Evolutionary conservation across 2,888 invertebrate species (phyloP).

Genomic region (Agrilus mali): DNA sequence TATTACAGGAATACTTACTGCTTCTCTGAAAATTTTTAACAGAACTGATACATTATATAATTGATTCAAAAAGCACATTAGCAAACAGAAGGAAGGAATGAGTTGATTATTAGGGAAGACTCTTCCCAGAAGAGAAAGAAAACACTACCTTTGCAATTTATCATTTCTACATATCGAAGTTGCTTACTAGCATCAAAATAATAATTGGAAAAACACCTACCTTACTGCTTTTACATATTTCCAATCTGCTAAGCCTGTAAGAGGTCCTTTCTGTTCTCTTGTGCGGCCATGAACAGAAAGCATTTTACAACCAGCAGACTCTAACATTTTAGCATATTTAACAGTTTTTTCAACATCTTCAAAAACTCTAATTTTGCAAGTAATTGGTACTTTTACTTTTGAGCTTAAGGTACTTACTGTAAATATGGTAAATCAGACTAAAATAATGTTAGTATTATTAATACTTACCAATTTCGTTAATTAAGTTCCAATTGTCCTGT

Average conservation of each 20-base stretch:
- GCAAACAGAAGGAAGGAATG: no score
- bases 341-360: slow-evolving; percentile 75
- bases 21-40: slow-evolving; percentile 45
- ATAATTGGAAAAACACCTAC: slow-evolving; percentile 32
- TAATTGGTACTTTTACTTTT: slow-evolving; percentile 75
- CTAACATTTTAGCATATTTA: slow-evolving; percentile 86
- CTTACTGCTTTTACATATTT: slow-evolving; percentile 81
- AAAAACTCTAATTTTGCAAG: slow-evolving; percentile 92
- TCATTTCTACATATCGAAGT: no score
- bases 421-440: slow-evolving; percentile 22
- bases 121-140: no score
- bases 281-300: slow-evolving; percentile 94
- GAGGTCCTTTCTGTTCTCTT: slow-evolving; percentile 88
- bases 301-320: slow-evolving; percentile 81
- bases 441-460: background rate
- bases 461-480: slow-evolving; percentile 63
- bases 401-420: slow-evolving; percentile 57
- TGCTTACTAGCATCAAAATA: no score
- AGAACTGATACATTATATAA: background rate
- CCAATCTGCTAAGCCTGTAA: slow-evolving; percentile 94
- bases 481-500: slow-evolving; percentile 88
- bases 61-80: background rate
- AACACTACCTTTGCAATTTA: no score
- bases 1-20: slow-evolving; percentile 83
- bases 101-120: no score